Base-by-base conservation (phyloP, 2,113 vertebrate species). In the Equus quagga region DNA sequence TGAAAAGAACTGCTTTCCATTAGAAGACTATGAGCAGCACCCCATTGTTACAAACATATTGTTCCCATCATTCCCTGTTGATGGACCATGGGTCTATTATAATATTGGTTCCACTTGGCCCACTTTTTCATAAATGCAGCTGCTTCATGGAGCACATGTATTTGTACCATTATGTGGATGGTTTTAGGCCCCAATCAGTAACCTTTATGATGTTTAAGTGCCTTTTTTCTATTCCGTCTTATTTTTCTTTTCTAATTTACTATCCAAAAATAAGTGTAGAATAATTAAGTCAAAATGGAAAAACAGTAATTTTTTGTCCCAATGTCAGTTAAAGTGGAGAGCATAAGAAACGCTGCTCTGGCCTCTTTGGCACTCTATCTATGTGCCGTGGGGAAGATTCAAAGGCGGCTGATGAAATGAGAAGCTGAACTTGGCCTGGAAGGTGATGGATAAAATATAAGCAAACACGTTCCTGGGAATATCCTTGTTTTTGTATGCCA, bases 21-120 rank as follows among this genome's bases (percentile, higher is more conserved):
- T 86, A 92, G 82, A 73, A 70, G 76, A 36, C 31, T 70, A 28
- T 89, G 89, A 93, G 76, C 84, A 94, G 80, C 79, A 65, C 76
- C 89, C 94, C 84, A 94, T 97, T 98, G 92, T 97, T 96, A 76
- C 15, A 96, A 64, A 86, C 94, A 96, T 92, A 95, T 96, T 97
- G 95, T 97, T 94, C 73, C 88, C 92, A 91, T 97, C 95, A 86
- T 95, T 44, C 97, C 94, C 96, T 89, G 90, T 93, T 94, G 96
- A 94, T 89, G 94, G 88, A 85, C 69, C 95, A 67, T 4, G 64
- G 75, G 41, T 94, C 88, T 96, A 89, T 97, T 95, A 95, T 94
- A 94, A 97, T 96, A 94, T 82, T 95, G 94, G 94, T 79, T 97
- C 87, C 91, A 94, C 81, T 97, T 97, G 96, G 84, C 79, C 95